Conservation (phyloP, 2,888 invertebrate species). For the Hermaeophaga mercurialis region DNA sequence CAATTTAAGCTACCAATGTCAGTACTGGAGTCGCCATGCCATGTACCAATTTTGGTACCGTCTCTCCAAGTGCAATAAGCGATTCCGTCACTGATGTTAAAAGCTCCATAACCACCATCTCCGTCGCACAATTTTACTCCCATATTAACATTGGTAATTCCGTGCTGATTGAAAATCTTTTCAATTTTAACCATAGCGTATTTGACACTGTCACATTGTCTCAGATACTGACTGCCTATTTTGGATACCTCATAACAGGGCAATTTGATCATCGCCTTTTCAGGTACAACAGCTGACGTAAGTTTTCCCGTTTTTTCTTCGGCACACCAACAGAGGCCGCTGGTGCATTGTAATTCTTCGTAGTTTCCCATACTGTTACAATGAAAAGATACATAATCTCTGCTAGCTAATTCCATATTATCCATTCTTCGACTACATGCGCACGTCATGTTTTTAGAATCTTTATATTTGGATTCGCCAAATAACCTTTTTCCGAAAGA, state of each 20-base stretch:
- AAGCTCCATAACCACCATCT: constrained; percentile 69
- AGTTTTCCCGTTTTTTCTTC: constrained; percentile 66
- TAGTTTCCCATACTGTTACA: constrained; percentile 70
- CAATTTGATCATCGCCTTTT: constrained; percentile 63
- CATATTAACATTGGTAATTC: constrained; percentile 62
- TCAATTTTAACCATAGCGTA: constrained; percentile 61
- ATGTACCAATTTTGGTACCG: constrained; percentile 62
- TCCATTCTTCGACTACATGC: constrained; percentile 68
- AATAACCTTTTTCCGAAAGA: constrained; percentile 66
- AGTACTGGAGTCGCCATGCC: constrained; percentile 57
- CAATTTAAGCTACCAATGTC: constrained; percentile 59
- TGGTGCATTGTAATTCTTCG: constrained; percentile 70
- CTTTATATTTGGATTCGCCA: constrained; percentile 67
- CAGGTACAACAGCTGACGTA: constrained; percentile 62
- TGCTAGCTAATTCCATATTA: constrained; percentile 58
- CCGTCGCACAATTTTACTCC: constrained; percentile 65
- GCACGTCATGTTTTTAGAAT: constrained; percentile 68
- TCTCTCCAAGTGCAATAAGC: constrained; percentile 67
- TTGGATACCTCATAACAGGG: constrained; percentile 63
- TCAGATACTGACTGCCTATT: constrained; percentile 65
- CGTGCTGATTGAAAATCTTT: constrained; percentile 64
- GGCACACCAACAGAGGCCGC: constrained; percentile 72
- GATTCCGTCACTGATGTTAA: constrained; percentile 61
- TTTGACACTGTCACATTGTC: constrained; percentile 70
- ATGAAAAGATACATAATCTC: constrained; percentile 64